Evolutionary conservation across 2,797 vertebrate genomes (phyloP).

Genomic region (Podargus strigoides): DNA sequence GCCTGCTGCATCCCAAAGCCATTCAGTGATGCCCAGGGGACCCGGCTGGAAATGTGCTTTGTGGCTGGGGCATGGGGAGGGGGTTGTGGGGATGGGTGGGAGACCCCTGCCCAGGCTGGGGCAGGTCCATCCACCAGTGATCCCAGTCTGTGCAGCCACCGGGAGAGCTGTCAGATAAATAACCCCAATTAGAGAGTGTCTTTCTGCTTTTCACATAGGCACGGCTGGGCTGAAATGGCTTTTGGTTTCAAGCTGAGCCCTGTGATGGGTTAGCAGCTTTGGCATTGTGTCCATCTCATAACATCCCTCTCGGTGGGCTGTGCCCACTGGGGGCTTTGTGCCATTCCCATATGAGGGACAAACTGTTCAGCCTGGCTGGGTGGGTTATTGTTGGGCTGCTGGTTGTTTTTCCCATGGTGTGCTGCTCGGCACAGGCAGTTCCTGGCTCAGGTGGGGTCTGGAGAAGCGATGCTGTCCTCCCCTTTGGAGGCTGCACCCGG

Average conservation of each 20-base stretch:
- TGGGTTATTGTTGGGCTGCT: background rate
- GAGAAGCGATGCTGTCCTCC: background rate
- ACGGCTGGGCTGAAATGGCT: background rate
- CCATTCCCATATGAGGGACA: background rate
- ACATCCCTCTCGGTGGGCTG: background rate
- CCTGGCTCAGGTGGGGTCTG: background rate
- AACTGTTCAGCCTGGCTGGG: background rate
- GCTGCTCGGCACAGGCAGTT: background rate
- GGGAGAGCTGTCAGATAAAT: background rate
- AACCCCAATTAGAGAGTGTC: background rate
- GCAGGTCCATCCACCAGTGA: fast-evolving
- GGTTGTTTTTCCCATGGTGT: background rate
- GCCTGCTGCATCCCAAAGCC: background rate
- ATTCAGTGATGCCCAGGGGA: background rate
- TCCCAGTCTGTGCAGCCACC: fast-evolving
- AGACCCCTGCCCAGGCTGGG: background rate
- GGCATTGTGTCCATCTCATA: background rate
- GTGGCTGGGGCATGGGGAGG: background rate
- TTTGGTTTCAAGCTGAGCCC: background rate
- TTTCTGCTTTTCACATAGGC: background rate
- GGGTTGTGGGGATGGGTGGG: fast-evolving
- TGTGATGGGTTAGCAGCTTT: background rate
- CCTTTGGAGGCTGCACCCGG: background rate
- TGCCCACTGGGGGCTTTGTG: background rate
- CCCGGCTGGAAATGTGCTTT: fast-evolving